These are phyloP conservation scores for Pangasius mekongensis DNA, from an alignment of 2,797 vertebrate genomes.

Conservation along the genomic window DNA sequence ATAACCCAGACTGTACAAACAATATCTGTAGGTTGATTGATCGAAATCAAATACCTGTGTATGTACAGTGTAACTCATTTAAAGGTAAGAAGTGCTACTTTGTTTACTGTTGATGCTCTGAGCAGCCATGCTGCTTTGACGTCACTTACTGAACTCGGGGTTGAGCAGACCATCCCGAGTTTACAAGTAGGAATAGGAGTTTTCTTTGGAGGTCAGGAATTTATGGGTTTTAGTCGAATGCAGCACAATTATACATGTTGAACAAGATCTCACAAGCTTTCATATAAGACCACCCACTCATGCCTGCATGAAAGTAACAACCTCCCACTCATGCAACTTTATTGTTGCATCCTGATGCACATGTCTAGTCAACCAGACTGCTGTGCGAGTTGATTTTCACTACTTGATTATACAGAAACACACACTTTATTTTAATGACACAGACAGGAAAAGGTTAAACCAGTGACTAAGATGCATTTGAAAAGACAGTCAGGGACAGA, in stretches of 20 bases:
- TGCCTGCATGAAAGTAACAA: neutral
- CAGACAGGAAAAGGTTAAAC: neutral
- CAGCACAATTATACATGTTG: neutral
- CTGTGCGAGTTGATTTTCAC: neutral
- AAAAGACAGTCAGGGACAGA: conserved; percentile 47
- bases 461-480: neutral
- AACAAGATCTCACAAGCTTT: neutral
- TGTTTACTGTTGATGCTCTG: too few relatives aligned
- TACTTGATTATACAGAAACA: neutral
- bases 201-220: neutral
- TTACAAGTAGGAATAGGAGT: too few relatives aligned
- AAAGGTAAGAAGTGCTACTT: too few relatives aligned
- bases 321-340: neutral
- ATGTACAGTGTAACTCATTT: neutral
- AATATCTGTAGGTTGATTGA: neutral
- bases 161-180: too few relatives aligned
- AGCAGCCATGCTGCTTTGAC: too few relatives aligned
- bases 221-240: neutral
- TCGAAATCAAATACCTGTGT: neutral
- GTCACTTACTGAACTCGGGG: too few relatives aligned
- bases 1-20: neutral
- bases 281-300: neutral
- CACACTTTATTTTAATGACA: neutral
- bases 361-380: neutral
- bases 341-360: neutral